These are phyloP conservation scores for Oplegnathus fasciatus DNA, from an alignment of 2,113 vertebrate genomes.

Conservation along the genomic window DNA sequence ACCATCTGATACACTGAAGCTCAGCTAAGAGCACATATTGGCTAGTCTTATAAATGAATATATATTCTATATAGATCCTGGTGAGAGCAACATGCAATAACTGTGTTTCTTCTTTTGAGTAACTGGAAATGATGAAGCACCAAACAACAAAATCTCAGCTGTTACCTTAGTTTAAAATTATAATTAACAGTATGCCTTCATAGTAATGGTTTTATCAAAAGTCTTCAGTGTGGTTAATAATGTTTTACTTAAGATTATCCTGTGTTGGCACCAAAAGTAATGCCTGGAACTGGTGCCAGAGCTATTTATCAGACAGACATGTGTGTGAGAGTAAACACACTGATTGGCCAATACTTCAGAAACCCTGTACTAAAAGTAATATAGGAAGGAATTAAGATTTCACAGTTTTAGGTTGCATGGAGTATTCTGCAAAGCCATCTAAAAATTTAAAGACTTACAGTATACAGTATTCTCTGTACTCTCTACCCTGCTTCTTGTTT, in stretches of 20 bases:
- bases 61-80: background rate
- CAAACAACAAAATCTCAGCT: background rate
- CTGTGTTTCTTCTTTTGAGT: background rate
- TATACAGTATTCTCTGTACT: background rate
- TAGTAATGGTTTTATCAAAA: background rate
- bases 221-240: background rate
- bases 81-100: background rate
- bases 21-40: constrained; percentile 27
- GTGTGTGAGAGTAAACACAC: background rate
- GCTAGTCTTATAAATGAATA: background rate
- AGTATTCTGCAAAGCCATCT: background rate
- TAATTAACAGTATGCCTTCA: background rate
- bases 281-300: background rate
- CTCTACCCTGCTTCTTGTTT: background rate
- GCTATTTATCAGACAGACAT: background rate
- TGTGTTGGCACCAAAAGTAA: background rate
- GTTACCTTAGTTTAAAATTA: background rate
- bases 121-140: background rate
- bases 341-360: background rate
- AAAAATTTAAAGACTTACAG: background rate
- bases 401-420: background rate
- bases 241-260: background rate
- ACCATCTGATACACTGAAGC: constrained; percentile 9
- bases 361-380: background rate
- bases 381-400: background rate